Evolutionary conservation across 2,113 vertebrate species (phyloP).

Genomic region (Sorex araneus): DNA sequence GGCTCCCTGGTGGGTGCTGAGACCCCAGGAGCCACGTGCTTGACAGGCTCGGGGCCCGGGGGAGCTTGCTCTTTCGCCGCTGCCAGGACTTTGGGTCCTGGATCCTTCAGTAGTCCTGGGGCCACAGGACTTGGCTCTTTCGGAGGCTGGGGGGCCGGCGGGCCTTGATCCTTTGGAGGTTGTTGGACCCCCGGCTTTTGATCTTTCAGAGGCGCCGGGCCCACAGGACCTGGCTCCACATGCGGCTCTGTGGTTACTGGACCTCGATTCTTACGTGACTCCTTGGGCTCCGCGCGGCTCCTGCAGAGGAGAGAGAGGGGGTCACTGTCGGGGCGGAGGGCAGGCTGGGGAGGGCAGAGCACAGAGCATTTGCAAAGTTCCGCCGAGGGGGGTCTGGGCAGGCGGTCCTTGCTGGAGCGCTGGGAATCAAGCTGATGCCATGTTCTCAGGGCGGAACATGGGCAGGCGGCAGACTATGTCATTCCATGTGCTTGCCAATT

Average conservation of each 20-base stretch:
- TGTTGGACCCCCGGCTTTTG: neutral
- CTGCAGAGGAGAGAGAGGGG: slow-evolving; percentile 81
- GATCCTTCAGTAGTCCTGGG: slow-evolving; percentile 38
- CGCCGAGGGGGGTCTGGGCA: slow-evolving; percentile 14
- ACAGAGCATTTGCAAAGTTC: slow-evolving; percentile 56
- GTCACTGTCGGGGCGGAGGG: slow-evolving; percentile 67
- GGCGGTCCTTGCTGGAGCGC: slow-evolving; percentile 19
- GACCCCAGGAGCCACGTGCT: slow-evolving; percentile 49
- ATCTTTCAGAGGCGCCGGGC: neutral
- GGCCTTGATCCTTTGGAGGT: neutral
- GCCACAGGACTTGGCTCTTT: neutral
- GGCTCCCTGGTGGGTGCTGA: slow-evolving; percentile 63
- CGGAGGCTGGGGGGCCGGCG: neutral
- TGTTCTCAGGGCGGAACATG: slow-evolving; percentile 41
- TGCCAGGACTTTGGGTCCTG: neutral
- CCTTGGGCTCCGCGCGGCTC: slow-evolving; percentile 65
- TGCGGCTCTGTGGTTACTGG: slow-evolving; percentile 56
- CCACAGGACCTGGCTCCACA: slow-evolving; percentile 68
- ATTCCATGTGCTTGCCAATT: slow-evolving; percentile 87
- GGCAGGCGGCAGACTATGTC: slow-evolving; percentile 32
- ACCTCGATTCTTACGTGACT: slow-evolving; percentile 70
- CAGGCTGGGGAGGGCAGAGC: slow-evolving; percentile 54
- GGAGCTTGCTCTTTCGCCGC: slow-evolving; percentile 61
- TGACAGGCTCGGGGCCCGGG: neutral
- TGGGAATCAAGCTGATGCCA: neutral